Evolutionary conservation across 2,888 invertebrate species (phyloP), one percentile per base, ranked within the genome.

Genomic region (Diarsia dahlii): DNA sequence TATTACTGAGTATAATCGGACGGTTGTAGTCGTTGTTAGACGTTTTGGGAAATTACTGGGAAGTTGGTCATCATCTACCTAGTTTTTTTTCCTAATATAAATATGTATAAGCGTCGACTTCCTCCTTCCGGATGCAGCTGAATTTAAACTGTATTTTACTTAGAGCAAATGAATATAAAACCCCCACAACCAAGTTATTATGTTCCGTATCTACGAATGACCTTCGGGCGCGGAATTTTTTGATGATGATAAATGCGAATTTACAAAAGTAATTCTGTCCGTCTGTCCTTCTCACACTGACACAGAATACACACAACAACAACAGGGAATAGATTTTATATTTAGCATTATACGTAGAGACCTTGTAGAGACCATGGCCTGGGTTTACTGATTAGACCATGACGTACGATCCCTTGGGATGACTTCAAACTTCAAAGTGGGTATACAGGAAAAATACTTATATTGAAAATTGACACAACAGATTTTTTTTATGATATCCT

Each of bases 1-100:
- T 80, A 86, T 71, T 86, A 74, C 50, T 64, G 23, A 76, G 73
- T 56, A 39, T 76, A 65, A 69, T 65, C 68, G 28, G 13, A n/a
- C 28, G 28, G 28, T 78, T 62, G 68, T 23, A 13, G 50, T 28
- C 5, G 12, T 5, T 34, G 15, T 20, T 15, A 28, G 66, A 20
- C 52, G 12, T 64, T 68, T 64, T 34, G 13, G 18, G 15, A 64
- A 71, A 70, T 64, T 1, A 23, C 79, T 69, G 15, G 18, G 3
- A 0, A 34, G 20, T 12, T 18, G 3, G 0, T 45, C 28, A 62
- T 62, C n/a, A 13, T n/a, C 39, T 39, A 39, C 39, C 5, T 20
- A 15, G n/a, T 2, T 2, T 62, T 62, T 60, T 45, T 20, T 39
- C 39, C 58, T 18, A 9, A 5, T 58, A 28, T 28, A 8, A 28